Evolutionary conservation across 2,888 invertebrate species (phyloP).

Genomic region (Noctua fimbriata): DNA sequence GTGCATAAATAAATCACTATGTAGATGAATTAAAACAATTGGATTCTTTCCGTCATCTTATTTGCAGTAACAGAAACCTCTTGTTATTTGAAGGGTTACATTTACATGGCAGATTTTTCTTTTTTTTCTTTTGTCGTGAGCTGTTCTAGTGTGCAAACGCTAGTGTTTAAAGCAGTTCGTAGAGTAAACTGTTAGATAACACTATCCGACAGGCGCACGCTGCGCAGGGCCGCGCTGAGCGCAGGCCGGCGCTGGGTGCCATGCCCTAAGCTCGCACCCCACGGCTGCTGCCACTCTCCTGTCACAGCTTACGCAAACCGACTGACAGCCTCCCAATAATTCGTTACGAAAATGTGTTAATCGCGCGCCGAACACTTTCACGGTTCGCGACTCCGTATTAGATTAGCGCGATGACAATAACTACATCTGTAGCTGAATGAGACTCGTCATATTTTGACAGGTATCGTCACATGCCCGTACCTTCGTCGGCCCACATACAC

Average conservation of each 20-base stretch:
- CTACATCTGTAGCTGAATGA: conserved; percentile 87
- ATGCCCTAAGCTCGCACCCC: conserved; percentile 81
- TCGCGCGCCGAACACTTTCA: conserved; percentile 86
- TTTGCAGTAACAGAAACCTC: neutral
- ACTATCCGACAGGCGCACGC: conserved; percentile 70
- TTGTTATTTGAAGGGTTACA: neutral
- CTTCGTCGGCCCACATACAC: conserved; percentile 89
- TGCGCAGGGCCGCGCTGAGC: conserved; percentile 26
- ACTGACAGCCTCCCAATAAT: conserved; percentile 89
- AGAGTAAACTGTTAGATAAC: conserved; percentile 61
- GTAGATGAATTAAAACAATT: neutral
- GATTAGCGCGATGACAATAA: conserved; percentile 88
- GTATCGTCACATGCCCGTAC: conserved; percentile 85
- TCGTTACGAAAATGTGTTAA: conserved; percentile 90
- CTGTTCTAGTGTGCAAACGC: neutral
- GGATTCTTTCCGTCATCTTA: neutral
- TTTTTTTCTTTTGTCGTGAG: conserved; percentile 1
- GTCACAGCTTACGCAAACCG: conserved; percentile 89
- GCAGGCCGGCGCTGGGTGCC: conserved; percentile 46
- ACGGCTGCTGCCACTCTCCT: conserved; percentile 87
- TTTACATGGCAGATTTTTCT: neutral
- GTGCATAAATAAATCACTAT: neutral
- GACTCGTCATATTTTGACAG: conserved; percentile 90
- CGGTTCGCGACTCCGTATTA: conserved; percentile 87
- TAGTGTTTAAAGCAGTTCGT: conserved; percentile 13